Percentiles rank a stretch among this genome's conserved stretches.
phyloP scores from a whole-genome alignment of 2,888 invertebrate genomes.

The Cerastoderma edule region DNA sequence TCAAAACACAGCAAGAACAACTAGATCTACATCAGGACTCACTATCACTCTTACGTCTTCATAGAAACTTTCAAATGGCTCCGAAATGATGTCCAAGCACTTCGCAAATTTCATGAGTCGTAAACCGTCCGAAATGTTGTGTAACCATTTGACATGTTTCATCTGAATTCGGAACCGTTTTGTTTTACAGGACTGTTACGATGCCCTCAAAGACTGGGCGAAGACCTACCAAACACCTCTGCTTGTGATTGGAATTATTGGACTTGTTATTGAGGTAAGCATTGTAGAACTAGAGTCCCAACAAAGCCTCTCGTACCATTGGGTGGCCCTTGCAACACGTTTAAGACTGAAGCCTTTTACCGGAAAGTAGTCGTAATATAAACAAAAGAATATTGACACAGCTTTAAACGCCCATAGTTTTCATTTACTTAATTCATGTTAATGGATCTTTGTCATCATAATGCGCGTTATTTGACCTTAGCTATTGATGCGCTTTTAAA shows the following conservation, averaged over 20 bases:
- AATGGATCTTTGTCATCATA: too few relatives aligned
- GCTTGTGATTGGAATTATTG: constrained; percentile 25
- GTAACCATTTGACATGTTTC: neutral
- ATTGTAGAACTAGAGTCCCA: neutral
- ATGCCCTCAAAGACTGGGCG: constrained; percentile 18
- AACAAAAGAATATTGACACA: neutral
- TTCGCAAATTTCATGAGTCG: neutral
- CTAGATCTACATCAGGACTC: neutral
- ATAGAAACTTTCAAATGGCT: neutral
- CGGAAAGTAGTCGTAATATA: neutral
- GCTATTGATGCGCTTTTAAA: too few relatives aligned
- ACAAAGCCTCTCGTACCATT: neutral
- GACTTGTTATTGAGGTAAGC: constrained; percentile 30
- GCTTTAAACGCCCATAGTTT: neutral
- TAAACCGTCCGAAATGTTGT: too few relatives aligned
- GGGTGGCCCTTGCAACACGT: neutral
- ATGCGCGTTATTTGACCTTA: too few relatives aligned
- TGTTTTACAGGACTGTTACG: constrained; percentile 32
- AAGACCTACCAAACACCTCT: constrained; percentile 28
- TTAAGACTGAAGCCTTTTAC: neutral
- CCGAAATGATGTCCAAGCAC: neutral
- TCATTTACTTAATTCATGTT: neutral
- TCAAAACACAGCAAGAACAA: neutral
- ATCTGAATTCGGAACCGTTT: neutral
- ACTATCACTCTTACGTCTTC: neutral